Conservation (phyloP, 2,113 vertebrate genomes). For the Notiomystis cincta region DNA sequence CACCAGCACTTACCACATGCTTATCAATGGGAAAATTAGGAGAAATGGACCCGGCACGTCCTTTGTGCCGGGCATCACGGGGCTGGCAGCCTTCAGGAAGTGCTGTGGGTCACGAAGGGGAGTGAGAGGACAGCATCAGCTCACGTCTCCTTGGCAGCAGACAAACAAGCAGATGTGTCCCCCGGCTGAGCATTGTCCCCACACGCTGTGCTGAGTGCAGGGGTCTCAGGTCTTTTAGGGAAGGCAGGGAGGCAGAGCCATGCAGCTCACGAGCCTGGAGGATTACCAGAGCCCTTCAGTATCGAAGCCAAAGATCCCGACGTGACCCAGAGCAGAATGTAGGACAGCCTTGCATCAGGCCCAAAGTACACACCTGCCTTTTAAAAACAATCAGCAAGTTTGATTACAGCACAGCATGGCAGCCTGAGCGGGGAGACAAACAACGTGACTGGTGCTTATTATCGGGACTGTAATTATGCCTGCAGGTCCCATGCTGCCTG, state of each 20-base stretch:
- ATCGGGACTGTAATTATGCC: conserved; percentile 15
- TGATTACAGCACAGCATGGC: background rate
- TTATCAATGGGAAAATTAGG: background rate
- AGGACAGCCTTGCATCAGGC: background rate
- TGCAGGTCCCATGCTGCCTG: conserved; percentile 8
- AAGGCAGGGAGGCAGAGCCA: background rate
- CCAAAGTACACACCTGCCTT: background rate
- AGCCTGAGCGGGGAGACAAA: background rate
- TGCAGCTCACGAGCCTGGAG: background rate
- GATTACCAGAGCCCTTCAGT: background rate
- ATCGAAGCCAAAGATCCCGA: background rate
- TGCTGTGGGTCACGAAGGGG: background rate
- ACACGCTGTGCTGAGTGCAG: accelerated
- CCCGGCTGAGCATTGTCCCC: background rate
- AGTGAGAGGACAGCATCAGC: background rate
- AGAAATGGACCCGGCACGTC: background rate
- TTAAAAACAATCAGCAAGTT: conserved; percentile 4
- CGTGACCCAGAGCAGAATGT: background rate
- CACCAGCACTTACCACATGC: background rate
- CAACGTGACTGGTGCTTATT: background rate
- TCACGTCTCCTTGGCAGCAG: background rate
- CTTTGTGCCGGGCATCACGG: accelerated
- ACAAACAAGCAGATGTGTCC: background rate
- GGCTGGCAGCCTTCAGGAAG: background rate
- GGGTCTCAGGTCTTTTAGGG: background rate